Evolutionary conservation across 2,113 vertebrate genomes (phyloP).

Genomic region (Sinocyclocheilus grahami): DNA sequence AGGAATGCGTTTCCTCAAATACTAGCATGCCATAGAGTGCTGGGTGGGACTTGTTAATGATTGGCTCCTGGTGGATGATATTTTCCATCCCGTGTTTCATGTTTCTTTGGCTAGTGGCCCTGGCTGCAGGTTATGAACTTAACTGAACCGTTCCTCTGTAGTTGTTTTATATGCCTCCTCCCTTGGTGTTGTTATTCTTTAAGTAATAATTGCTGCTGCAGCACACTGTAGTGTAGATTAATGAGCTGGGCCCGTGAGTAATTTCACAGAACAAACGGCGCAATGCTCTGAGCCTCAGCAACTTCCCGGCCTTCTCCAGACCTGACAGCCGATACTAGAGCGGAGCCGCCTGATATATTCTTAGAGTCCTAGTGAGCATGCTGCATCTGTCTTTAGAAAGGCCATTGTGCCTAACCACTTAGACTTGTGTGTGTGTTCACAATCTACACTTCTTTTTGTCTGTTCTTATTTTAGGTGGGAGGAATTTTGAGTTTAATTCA

Average conservation of each 20-base stretch:
- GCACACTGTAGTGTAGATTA: slow-evolving; percentile 74
- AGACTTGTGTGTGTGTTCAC: neutral
- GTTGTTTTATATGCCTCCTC: slow-evolving; percentile 57
- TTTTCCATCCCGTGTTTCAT: slow-evolving; percentile 31
- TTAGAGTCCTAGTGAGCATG: slow-evolving; percentile 7
- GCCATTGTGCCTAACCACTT: slow-evolving; percentile 22
- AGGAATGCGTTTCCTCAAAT: slow-evolving; percentile 21
- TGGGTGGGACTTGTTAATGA: slow-evolving; percentile 27
- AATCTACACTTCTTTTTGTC: neutral
- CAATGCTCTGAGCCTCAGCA: slow-evolving; percentile 40
- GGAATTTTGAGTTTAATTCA: slow-evolving; percentile 32
- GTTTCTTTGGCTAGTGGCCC: slow-evolving; percentile 16
- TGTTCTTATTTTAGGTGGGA: slow-evolving; percentile 11
- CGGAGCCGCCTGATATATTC: slow-evolving; percentile 18
- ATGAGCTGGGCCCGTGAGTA: slow-evolving; percentile 66
- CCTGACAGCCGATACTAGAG: slow-evolving; percentile 64
- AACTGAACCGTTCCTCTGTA: slow-evolving; percentile 46
- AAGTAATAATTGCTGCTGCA: slow-evolving; percentile 68
- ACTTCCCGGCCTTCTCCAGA: slow-evolving; percentile 49
- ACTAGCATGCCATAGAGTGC: slow-evolving; percentile 1
- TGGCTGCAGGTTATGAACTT: slow-evolving; percentile 42
- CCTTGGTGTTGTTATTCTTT: slow-evolving; percentile 58
- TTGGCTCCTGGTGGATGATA: slow-evolving; percentile 46
- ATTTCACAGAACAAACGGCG: slow-evolving; percentile 61
- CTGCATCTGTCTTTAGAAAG: slow-evolving; percentile 39